Evolutionary conservation across 2,113 vertebrate genomes (phyloP).

Genomic region (Tachysurus vachellii): DNA sequence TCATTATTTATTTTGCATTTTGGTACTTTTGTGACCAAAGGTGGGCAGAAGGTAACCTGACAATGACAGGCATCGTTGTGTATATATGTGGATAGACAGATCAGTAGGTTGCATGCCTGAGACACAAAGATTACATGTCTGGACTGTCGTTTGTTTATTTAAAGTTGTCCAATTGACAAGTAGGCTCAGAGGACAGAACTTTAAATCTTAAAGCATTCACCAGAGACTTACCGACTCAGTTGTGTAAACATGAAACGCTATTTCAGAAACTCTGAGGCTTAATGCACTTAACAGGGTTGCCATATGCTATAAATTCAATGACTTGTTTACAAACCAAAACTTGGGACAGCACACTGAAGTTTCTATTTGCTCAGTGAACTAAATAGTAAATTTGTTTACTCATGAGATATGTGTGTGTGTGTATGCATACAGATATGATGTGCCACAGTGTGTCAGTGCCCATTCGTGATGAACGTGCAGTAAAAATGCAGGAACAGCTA

Average conservation of each 20-base stretch:
- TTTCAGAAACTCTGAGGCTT: background rate
- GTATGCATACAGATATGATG: conserved; percentile 42
- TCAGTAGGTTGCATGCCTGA: background rate
- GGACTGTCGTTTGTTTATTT: too few relatives aligned
- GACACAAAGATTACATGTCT: too few relatives aligned
- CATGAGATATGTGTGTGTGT: background rate
- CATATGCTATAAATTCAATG: background rate
- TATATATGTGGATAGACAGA: background rate
- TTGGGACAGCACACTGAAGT: background rate
- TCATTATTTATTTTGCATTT: background rate
- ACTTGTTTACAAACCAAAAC: background rate
- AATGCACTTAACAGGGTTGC: background rate
- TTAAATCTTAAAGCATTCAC: background rate
- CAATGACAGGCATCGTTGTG: background rate
- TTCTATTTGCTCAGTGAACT: background rate
- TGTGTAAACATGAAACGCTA: background rate
- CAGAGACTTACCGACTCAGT: background rate
- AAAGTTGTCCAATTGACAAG: background rate
- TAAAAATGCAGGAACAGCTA: conserved; percentile 76
- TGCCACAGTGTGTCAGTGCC: conserved; percentile 71
- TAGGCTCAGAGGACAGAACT: background rate
- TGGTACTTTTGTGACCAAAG: background rate
- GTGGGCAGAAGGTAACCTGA: background rate
- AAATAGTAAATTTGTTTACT: background rate
- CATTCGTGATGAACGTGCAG: conserved; percentile 70